Evolutionary conservation across 2,797 vertebrate genomes (phyloP).

Genomic region (Phalanger gymnotis): DNA sequence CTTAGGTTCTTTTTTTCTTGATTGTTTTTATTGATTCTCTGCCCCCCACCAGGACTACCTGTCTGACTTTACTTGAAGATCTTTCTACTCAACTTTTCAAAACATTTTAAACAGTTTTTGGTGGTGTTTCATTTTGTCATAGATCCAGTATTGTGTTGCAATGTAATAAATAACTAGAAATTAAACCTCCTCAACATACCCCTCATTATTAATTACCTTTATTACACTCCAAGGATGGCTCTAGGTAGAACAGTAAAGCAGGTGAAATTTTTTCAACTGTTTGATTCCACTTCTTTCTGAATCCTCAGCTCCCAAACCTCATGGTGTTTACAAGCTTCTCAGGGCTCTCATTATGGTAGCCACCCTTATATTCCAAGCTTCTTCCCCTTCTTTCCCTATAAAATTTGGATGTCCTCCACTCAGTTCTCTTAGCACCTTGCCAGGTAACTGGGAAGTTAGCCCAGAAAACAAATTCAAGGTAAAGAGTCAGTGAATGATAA

Average conservation of each 20-base stretch:
- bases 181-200: neutral
- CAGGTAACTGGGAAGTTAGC: neutral
- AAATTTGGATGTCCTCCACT: neutral
- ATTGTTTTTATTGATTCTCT: neutral
- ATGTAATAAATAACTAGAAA: slow-evolving; percentile 38
- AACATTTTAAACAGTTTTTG: neutral
- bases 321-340: neutral
- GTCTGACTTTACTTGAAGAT: slow-evolving; percentile 33
- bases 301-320: neutral
- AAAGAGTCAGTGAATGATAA: neutral
- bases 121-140: slow-evolving; percentile 13
- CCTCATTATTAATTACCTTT: neutral
- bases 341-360: neutral
- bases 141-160: neutral
- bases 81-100: slow-evolving; percentile 10
- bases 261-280: neutral
- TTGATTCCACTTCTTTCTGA: neutral
- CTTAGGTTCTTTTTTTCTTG: slow-evolving; percentile 35
- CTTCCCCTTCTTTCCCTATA: neutral
- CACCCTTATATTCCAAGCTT: neutral
- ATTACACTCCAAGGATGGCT: neutral
- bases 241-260: neutral
- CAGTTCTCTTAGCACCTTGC: neutral
- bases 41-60: neutral
- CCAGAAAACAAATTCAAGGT: slow-evolving; percentile 25